These are phyloP conservation scores for Heloderma charlesbogerti DNA, from an alignment of 2,113 vertebrate species.

Conservation along the genomic window DNA sequence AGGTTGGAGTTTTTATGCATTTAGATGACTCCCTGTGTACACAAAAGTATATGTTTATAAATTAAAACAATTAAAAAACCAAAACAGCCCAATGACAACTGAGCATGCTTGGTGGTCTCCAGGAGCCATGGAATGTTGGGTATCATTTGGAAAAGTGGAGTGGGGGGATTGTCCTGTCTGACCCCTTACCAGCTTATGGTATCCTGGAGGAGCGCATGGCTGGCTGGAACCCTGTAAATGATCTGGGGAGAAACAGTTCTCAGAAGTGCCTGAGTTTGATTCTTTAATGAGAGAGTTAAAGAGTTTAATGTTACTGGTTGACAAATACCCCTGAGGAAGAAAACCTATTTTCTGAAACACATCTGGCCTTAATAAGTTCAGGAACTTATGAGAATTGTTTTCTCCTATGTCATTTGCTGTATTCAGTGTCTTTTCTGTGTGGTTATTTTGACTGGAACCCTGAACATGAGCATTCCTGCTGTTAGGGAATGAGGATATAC, in stretches of 20 bases:
- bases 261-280: background rate
- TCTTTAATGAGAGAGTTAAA: background rate
- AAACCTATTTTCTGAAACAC: constrained; percentile 3
- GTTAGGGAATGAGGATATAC: background rate
- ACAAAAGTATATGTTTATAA: background rate
- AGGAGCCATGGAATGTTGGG: background rate
- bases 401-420: background rate
- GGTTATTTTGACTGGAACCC: background rate
- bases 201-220: background rate
- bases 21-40: background rate
- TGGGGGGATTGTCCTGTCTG: background rate
- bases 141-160: background rate
- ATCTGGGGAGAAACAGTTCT: too few relatives aligned
- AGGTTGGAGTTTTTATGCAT: background rate
- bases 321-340: background rate
- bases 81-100: background rate
- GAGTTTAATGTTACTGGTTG: background rate
- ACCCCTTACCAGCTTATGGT: background rate
- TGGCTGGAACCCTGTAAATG: too few relatives aligned
- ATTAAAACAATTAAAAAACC: background rate
- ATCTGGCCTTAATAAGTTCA: constrained; percentile 3
- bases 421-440: background rate
- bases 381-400: constrained; percentile 1
- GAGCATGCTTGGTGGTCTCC: background rate
- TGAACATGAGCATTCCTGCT: background rate